Conservation (phyloP, 2,888 invertebrate species). For the Villa cingulata region DNA sequence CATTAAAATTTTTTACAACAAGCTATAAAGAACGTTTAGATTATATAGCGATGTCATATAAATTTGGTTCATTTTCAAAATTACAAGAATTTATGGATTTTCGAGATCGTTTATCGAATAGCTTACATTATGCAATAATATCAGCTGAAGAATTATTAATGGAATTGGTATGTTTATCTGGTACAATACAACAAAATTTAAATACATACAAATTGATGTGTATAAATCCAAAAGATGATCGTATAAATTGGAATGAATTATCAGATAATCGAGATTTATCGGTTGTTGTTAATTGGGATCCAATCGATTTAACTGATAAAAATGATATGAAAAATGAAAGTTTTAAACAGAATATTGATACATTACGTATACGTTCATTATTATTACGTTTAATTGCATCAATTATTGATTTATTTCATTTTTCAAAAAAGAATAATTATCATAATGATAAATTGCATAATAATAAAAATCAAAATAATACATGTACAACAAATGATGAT, state of each 20-base stretch:
- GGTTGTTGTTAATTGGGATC: constrained; percentile 58
- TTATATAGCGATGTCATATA: constrained; percentile 82
- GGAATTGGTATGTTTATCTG: constrained; percentile 44
- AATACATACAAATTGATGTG: constrained; percentile 44
- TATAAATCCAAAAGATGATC: constrained; percentile 45
- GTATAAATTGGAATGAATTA: constrained; percentile 45
- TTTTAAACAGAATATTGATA: constrained; percentile 31
- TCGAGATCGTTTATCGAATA: constrained; percentile 64
- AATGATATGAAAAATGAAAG: constrained; percentile 23
- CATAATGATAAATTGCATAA: too few relatives aligned
- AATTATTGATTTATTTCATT: constrained; percentile 30
- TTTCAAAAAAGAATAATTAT: constrained; percentile 10
- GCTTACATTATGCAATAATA: constrained; percentile 58
- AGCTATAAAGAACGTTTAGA: constrained; percentile 87
- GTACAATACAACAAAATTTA: constrained; percentile 33
- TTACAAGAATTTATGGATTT: constrained; percentile 81
- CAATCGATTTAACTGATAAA: constrained; percentile 33
- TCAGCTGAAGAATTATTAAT: constrained; percentile 55
- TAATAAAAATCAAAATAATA: background rate
- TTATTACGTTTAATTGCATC: constrained; percentile 30
- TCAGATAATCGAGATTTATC: constrained; percentile 66
- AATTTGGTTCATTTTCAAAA: constrained; percentile 88
- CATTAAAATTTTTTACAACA: constrained; percentile 72
- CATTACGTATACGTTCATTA: constrained; percentile 28
- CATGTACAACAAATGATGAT: background rate